These are phyloP conservation scores for Protonemura montana DNA, from an alignment of 2,888 invertebrate genomes.

Conservation along the genomic window DNA sequence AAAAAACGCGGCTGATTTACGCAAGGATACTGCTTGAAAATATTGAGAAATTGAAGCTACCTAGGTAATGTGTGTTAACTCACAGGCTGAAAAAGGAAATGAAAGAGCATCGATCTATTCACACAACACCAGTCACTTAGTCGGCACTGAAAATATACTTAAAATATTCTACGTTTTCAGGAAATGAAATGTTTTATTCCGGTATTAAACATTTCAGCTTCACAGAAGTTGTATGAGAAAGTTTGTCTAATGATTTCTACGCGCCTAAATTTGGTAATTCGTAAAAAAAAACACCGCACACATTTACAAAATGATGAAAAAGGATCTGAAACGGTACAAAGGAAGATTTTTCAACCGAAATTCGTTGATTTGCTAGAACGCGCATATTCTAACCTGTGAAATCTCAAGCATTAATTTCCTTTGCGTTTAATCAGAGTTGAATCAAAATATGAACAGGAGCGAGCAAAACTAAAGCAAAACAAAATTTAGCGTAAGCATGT, in stretches of 20 bases:
- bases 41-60: neutral
- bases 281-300: too few species aligned
- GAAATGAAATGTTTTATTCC: constrained; percentile 24
- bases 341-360: neutral
- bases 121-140: neutral
- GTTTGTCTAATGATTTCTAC: neutral
- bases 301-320: neutral
- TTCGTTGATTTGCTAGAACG: neutral
- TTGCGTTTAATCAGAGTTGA: neutral
- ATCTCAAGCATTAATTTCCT: neutral
- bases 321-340: neutral
- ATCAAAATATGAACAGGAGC: neutral
- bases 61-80: neutral
- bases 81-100: neutral
- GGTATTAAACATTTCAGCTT: neutral
- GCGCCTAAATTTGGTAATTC: neutral
- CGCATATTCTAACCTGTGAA: neutral
- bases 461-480: neutral
- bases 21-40: neutral
- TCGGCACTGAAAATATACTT: constrained; percentile 1
- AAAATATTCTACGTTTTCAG: neutral
- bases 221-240: neutral
- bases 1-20: neutral
- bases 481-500: neutral
- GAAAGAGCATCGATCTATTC: constrained; percentile 9